Conservation (phyloP, 2,888 invertebrate species). For the Syritta pipiens region DNA sequence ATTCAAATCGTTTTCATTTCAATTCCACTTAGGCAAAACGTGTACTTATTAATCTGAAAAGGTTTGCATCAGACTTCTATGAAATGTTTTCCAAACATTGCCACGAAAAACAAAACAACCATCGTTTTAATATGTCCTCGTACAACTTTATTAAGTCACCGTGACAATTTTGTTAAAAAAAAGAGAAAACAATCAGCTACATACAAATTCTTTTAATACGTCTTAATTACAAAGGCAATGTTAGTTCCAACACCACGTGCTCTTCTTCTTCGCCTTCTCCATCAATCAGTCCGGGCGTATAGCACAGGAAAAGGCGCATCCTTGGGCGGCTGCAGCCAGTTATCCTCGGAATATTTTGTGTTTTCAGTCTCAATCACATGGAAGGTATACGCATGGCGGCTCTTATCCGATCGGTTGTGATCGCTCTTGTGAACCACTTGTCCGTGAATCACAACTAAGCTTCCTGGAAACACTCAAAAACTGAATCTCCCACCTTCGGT, state of each 20-base stretch:
- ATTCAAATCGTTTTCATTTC: too few species aligned
- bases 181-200: constrained; percentile 34
- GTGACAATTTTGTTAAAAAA: constrained; percentile 3
- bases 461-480: constrained; percentile 81
- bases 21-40: too few species aligned
- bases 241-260: constrained; percentile 16
- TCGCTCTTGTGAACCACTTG: constrained; percentile 96
- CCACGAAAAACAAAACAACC: too few species aligned
- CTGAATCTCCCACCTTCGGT: not conserved
- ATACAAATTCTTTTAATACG: constrained; percentile 57
- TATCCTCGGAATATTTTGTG: constrained; percentile 87
- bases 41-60: too few species aligned
- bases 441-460: constrained; percentile 93
- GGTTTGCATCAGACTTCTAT: too few species aligned
- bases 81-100: too few species aligned
- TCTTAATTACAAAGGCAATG: constrained; percentile 57
- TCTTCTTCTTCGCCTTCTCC: too few species aligned
- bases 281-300: constrained; percentile 77
- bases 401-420: constrained; percentile 88
- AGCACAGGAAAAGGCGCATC: constrained; percentile 85
- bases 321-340: constrained; percentile 91
- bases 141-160: not conserved
- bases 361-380: constrained; percentile 91
- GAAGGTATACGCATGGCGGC: constrained; percentile 97
- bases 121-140: too few species aligned